A percentile compares a stretch with the other conserved stretches of the same genome.
Conservation (phyloP, 2,797 vertebrate genomes). For the Tragelaphus oryx region DNA sequence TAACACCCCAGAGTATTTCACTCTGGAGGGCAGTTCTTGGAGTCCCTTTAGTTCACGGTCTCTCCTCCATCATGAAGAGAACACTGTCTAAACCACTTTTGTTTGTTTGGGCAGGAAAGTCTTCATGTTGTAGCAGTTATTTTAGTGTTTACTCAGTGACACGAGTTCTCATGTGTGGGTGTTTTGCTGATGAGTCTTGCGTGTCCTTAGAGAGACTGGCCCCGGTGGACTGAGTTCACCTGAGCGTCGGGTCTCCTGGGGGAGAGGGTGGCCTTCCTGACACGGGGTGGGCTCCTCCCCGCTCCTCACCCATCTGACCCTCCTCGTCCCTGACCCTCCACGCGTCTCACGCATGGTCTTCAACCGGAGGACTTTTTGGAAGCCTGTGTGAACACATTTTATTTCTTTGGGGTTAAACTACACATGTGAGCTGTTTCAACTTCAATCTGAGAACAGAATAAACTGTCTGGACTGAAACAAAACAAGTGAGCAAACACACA, state of each 20-base stretch:
- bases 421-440: fast-evolving
- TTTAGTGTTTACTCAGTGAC: not conserved
- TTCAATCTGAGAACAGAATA: not conserved
- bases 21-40: not conserved
- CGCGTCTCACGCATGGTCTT: fast-evolving
- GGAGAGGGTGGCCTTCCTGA: not conserved
- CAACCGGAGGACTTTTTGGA: not conserved
- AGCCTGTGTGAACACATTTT: fast-evolving
- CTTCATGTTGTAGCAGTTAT: not conserved
- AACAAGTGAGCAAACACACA: not conserved
- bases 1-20: not conserved
- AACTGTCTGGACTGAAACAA: not conserved
- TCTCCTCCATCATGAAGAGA: not conserved
- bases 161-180: not conserved
- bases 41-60: fast-evolving
- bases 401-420: not conserved
- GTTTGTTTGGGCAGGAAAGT: not conserved
- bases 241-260: fast-evolving
- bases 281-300: not conserved
- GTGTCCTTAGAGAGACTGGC: not conserved
- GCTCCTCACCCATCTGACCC: fast-evolving
- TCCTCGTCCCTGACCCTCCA: not conserved
- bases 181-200: not conserved
- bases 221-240: not conserved
- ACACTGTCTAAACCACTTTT: not conserved